Conservation (phyloP, 2,888 invertebrate genomes). For the Nephrotoma guestfalica region DNA sequence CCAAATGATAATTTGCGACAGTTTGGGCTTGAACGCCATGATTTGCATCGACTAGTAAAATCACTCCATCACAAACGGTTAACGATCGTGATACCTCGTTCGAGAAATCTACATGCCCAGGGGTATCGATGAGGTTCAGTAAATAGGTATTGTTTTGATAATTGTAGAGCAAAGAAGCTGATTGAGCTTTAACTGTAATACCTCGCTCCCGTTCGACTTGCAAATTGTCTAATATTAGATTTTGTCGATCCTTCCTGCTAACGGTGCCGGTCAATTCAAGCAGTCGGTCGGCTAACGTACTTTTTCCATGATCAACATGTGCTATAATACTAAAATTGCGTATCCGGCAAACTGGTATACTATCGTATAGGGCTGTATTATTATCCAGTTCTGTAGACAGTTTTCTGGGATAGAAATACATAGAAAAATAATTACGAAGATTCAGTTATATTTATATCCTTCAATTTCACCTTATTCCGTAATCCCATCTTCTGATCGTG, state of each 20-base stretch:
- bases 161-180: constrained; percentile 71
- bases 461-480: background rate
- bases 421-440: background rate
- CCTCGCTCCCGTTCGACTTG: constrained; percentile 90
- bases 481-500: background rate
- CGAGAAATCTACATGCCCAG: constrained; percentile 95
- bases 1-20: constrained; percentile 89
- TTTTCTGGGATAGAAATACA: background rate
- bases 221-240: constrained; percentile 61
- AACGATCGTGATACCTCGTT: constrained; percentile 85
- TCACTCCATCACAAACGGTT: constrained; percentile 86
- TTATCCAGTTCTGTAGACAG: background rate
- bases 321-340: constrained; percentile 96
- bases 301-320: constrained; percentile 99
- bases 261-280: constrained; percentile 81
- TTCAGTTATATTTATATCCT: background rate
- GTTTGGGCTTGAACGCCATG: constrained; percentile 96
- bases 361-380: background rate
- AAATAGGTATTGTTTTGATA: constrained; percentile 54
- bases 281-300: constrained; percentile 90
- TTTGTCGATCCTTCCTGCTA: constrained; percentile 44
- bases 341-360: constrained; percentile 35
- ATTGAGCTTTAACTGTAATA: constrained; percentile 97
- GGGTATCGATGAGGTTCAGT: constrained; percentile 93
- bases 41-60: constrained; percentile 90